Percentiles rank a stretch among this genome's conserved stretches.
These are phyloP conservation scores for Lutraria rhynchaena DNA, from an alignment of 1,140 invertebrate genomes.

Conservation along the genomic window DNA sequence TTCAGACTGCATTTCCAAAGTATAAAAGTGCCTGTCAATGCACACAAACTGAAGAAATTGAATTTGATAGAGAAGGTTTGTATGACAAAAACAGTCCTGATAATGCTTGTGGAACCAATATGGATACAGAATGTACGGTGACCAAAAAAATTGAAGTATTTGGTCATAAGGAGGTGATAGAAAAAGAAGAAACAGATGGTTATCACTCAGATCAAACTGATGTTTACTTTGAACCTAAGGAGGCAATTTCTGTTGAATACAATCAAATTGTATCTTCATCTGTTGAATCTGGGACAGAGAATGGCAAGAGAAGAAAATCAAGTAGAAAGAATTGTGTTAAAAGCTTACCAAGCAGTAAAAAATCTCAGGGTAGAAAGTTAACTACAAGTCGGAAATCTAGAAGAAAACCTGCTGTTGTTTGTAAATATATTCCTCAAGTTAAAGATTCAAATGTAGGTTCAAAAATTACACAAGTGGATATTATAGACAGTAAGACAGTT, in stretches of 20 bases:
- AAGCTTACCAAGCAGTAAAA: background rate
- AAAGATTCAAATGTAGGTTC: background rate
- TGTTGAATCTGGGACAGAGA: background rate
- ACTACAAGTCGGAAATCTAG: background rate
- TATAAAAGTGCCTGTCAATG: slow-evolving; percentile 21
- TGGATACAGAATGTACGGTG: background rate
- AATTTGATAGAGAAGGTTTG: slow-evolving; percentile 4
- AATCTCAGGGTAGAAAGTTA: background rate
- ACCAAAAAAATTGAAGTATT: background rate
- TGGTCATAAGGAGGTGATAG: background rate
- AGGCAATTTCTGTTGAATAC: background rate
- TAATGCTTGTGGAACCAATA: background rate
- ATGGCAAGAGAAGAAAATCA: background rate
- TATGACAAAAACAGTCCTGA: background rate
- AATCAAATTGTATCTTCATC: background rate
- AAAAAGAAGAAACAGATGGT: background rate
- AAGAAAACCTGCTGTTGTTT: background rate
- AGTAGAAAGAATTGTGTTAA: background rate
- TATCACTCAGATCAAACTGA: slow-evolving; percentile 20
- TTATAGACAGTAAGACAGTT: too few relatives aligned
- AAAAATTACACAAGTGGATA: background rate
- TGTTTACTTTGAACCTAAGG: slow-evolving; percentile 34
- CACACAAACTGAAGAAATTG: slow-evolving; percentile 27
- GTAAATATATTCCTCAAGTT: too few relatives aligned
- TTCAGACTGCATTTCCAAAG: slow-evolving; percentile 48